Base-by-base conservation (phyloP, 2,888 invertebrate species). In the Andrena minutula region DNA sequence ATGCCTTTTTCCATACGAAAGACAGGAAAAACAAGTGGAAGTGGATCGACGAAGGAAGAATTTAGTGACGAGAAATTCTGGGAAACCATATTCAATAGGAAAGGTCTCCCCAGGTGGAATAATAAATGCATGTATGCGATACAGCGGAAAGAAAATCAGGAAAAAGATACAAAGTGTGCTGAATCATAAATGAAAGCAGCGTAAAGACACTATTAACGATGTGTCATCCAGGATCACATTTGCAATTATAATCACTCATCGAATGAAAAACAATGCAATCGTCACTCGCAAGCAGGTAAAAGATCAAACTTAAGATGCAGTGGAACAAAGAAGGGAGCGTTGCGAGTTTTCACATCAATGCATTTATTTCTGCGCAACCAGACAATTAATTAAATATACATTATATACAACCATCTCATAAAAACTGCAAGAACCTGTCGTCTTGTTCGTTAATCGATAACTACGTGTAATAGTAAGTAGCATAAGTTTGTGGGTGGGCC, bases 341-440 rank as follows among this genome's bases (percentile, higher is more conserved):
- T 8, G 5, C 72, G 58, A 73, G 32, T 66, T 77, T 69, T 60
- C 60, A 78, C 64, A 41, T 74, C 66, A 75, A 80, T 81, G 41
- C 79, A 86, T 88, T 88, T 88, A 88, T 85, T 88, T 83, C 60
- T 69, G 61, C 51, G 79, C 75, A 80, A 83, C 49, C 63, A 74
- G 71, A 65, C 63, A 85, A 87, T 69, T 74, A 85, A 87, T 69
- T 74, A 84, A 89, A 89, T 89, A 88, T 88, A 89, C 89, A 89
- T 87, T 90, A 90, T 90, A 83, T 89, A 90, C 89, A 89, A 51
- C 8, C 53, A 75, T 76, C 58, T 68, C 66, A 51, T 61, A 68
- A 74, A 30, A 73, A 73, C 68, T 49, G 8, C 53, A 49, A 60
- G 28, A 75, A 71, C 35, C 16, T 66, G 64, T 66, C 66, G 65